Evolutionary conservation across 2,797 vertebrate species (phyloP), one percentile per base, ranked within the genome.

Genomic region (Acropternis orthonyx): DNA sequence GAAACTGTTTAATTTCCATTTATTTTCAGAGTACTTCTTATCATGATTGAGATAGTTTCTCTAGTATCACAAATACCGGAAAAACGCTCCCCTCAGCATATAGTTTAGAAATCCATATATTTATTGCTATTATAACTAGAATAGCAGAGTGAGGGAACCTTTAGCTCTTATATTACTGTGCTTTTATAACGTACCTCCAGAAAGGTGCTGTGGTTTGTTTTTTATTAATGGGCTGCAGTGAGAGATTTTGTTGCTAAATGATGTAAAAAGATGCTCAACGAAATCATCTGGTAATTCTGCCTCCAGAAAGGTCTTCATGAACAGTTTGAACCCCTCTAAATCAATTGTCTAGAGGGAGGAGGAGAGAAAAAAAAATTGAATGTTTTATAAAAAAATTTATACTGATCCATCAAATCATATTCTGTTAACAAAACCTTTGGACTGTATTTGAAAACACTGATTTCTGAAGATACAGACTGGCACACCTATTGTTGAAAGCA

Each of bases 271-370:
- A 96, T 99, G 99, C 77, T 98, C 98, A 95, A 98, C 98, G 91
- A 99, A 99, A 88, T 99, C 99, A 18, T 99, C 98, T 0, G 99
- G 98, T 71, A 99, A 98, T 30, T 99, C 98, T 5, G 98, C 99
- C 95, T 99, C 99, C 96, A 99, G 96, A 95, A 99, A 99, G 10
- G 99, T 99, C 97, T 99, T 99, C 99, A 99, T 99, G 90, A 99
- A 99, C 54, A 99, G 97, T 97, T 98, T 99, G 97, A 99, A 99
- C 30, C 99, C 99, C 96, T 99, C 98, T 96, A 99, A 99, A 98
- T 99, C 99, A 80, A 99, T 99, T 52, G 98, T 98, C 99, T 99
- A 69, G 14, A 94, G 23, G 13, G 78, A 72, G 15, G 10, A 12
- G 6, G 4, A 46, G 15, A 41, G 41, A 41, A 82, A 74, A 48